Evolutionary conservation across 2,888 invertebrate genomes (phyloP), one percentile per base, ranked within the genome.

Genomic region (Craniophora ligustri): DNA sequence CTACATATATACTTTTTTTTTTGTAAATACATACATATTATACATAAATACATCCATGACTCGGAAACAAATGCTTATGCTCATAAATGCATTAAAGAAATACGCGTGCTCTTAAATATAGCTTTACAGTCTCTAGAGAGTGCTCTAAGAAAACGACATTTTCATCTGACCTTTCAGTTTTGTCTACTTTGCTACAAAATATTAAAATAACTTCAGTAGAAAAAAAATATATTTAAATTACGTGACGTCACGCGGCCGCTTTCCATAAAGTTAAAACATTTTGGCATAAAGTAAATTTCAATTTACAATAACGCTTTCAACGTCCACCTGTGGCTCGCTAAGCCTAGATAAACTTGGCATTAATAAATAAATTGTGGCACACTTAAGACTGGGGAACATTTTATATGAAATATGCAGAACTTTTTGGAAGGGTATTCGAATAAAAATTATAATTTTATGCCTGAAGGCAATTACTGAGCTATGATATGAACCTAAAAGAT

Each of bases 321-420:
- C 36, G 39, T 46, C 58, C 75, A 67, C 67, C 75, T 74, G 72
- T 56, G 51, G 36, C 58, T 48, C 26, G 2, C 3, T 21, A 26
- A 56, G 34, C 26, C 15, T 39, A 51, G 26, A 51, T 45, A 53
- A 73, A 56, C 44, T 45, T 32, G 42, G 1, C 5, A 32, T 48
- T 50, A 61, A 62, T 62, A 62, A 62, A 56, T 34, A 56, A 57
- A 64, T 64, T 30, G 21, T 57, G 45, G 39, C 11, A 55, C 40
- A 36, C 56, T 67, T 57, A 55, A 65, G 50, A 45, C 23, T 39
- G 14, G 39, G n/a, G 23, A 44, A 47, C 53, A 60, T 50, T 56
- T 60, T 54, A 41, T 46, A 47, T 72, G 23, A 67, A 74, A 63
- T 47, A 70, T 70, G 50, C 39, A 67, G 23, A 59, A 45, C 32